These are phyloP conservation scores for Craseonycteris thonglongyai DNA, from an alignment of 2,113 vertebrate genomes.

Conservation along the genomic window DNA sequence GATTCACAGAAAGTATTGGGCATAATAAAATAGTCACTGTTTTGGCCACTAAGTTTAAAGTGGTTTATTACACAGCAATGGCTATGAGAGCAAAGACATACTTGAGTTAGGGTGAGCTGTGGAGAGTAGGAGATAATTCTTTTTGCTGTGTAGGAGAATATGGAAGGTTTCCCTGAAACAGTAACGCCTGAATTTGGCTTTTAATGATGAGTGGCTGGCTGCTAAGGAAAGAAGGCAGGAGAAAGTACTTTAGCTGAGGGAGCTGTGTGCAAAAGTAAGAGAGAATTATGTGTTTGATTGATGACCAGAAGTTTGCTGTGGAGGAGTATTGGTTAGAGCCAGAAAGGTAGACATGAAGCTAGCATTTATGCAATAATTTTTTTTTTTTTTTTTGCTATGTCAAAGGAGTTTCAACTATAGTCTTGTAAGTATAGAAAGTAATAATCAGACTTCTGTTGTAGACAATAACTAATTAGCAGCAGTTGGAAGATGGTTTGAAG, in stretches of 20 bases:
- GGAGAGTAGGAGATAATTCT: neutral
- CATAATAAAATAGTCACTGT: neutral
- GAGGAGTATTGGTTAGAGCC: neutral
- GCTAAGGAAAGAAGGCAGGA: neutral
- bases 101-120: neutral
- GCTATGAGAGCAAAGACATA: neutral
- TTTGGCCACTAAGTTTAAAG: neutral
- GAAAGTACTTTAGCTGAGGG: neutral
- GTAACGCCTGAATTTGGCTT: neutral
- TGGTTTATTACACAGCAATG: neutral
- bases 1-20: neutral
- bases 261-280: neutral
- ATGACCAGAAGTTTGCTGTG: neutral
- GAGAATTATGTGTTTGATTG: neutral
- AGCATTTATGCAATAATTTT: neutral
- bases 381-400: neutral
- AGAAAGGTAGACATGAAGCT: neutral
- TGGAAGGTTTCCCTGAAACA: neutral
- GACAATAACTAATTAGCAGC: neutral
- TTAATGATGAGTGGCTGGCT: neutral
- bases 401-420: neutral
- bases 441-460: neutral
- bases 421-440: neutral
- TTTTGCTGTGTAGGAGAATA: neutral
- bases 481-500: neutral